Conservation (phyloP, 2,888 invertebrate species). For the Amphipoea lucens region DNA sequence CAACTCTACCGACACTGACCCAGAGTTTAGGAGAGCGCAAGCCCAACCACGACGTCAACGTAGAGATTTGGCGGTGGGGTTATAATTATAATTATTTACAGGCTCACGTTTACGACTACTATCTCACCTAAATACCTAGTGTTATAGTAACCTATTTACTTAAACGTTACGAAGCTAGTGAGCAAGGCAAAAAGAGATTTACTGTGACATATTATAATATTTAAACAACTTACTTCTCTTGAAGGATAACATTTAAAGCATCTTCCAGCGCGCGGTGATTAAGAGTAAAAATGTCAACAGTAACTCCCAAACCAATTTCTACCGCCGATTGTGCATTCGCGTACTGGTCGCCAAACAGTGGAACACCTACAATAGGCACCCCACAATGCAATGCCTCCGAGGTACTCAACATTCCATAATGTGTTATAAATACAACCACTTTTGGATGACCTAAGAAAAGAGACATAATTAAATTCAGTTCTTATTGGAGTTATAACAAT, state of each 20-base stretch:
- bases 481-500: neutral
- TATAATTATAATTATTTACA: neutral
- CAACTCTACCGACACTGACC: too few species aligned
- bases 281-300: constrained; percentile 73
- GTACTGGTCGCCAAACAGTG: constrained; percentile 89
- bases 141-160: neutral
- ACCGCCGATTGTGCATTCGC: constrained; percentile 84
- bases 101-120: neutral
- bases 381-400: constrained; percentile 86
- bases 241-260: constrained; percentile 61
- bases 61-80: too few species aligned
- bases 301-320: constrained; percentile 84
- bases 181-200: neutral
- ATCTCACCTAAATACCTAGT: neutral
- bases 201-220: neutral
- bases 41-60: too few species aligned
- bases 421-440: constrained; percentile 87
- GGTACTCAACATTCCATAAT: constrained; percentile 88
- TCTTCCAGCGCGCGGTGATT: constrained; percentile 49
- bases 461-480: neutral
- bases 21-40: too few species aligned
- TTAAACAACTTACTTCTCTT: constrained; percentile 58
- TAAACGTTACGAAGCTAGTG: neutral
- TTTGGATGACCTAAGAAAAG: constrained; percentile 85
- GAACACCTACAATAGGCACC: constrained; percentile 84